A percentile compares a stretch with the other conserved stretches of the same genome.
These are phyloP conservation scores for Drosophila parvula DNA, from an alignment of 1,140 invertebrate species.

Conservation along the genomic window DNA sequence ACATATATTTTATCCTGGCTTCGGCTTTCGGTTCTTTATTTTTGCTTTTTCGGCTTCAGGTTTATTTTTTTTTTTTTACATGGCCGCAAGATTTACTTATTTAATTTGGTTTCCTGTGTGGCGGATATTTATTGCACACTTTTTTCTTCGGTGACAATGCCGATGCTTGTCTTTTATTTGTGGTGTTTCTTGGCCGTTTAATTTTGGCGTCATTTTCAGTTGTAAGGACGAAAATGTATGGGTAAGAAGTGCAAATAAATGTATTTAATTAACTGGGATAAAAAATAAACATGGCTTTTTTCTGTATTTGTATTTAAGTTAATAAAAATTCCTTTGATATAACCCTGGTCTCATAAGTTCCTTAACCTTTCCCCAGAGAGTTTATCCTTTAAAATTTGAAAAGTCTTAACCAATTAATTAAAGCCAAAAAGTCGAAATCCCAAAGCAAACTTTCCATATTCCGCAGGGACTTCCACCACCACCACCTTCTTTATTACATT, in stretches of 20 bases:
- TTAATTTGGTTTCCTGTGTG: constrained; percentile 55
- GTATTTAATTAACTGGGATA: not conserved
- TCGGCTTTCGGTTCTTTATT: constrained; percentile 28
- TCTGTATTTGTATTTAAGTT: not conserved
- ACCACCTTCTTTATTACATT: not conserved
- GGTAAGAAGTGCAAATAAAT: not conserved
- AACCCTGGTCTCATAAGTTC: not conserved
- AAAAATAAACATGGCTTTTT: too few species aligned
- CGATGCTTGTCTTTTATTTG: constrained; percentile 24
- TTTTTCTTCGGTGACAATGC: constrained; percentile 22
- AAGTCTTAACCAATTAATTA: constrained; percentile 13
- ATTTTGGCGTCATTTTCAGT: constrained; percentile 39
- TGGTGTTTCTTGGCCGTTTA: constrained; percentile 34
- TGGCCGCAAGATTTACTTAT: constrained; percentile 68
- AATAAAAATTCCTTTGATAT: not conserved
- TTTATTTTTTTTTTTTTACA: constrained; percentile 18
- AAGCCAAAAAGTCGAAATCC: constrained; percentile 14
- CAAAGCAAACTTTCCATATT: constrained; percentile 3
- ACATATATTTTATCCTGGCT: constrained; percentile 31
- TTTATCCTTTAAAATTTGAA: not conserved
- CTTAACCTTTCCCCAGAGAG: not conserved
- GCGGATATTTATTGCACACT: constrained; percentile 38
- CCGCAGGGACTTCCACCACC: not conserved
- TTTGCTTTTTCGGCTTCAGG: constrained; percentile 34
- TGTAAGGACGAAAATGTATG: constrained; percentile 3